A percentile compares a stretch with the other conserved stretches of the same genome.
phyloP scores from a whole-genome alignment of 2,797 vertebrate genomes.

The Spea hammondii region DNA sequence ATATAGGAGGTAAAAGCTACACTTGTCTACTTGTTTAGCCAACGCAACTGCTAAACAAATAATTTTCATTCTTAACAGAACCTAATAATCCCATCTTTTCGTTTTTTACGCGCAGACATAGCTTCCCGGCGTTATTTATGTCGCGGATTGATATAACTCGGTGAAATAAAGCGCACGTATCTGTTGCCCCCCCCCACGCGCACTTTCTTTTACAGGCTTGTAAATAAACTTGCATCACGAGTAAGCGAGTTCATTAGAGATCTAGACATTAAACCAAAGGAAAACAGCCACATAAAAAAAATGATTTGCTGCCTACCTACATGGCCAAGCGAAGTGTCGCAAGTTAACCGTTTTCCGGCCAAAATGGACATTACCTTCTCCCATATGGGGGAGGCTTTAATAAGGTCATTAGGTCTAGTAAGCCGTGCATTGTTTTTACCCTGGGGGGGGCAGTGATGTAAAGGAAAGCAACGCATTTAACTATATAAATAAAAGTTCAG shows the following conservation, averaged over 20 bases:
- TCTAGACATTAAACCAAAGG: constrained; percentile 50
- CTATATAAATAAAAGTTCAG: no score
- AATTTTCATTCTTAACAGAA: no score
- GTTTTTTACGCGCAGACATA: constrained; percentile 20
- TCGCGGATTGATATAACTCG: constrained; percentile 34
- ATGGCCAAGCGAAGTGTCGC: constrained; percentile 27
- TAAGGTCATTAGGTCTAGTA: no score
- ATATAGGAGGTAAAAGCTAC: no score
- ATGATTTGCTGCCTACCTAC: constrained; percentile 43
- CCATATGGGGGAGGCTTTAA: no score
- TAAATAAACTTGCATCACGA: constrained; percentile 51
- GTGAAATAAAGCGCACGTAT: constrained; percentile 40
- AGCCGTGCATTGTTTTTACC: no score
- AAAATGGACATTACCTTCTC: not conserved
- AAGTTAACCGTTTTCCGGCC: constrained; percentile 24
- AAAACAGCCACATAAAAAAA: constrained; percentile 49
- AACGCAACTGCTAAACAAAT: no score
- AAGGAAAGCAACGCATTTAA: no score
- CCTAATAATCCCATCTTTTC: constrained; percentile 2
- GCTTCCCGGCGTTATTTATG: constrained; percentile 37
- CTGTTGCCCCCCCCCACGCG: not conserved
- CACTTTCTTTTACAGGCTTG: constrained; percentile 42
- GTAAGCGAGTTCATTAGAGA: constrained; percentile 50
- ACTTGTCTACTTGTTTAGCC: no score
- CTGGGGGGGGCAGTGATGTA: no score